Evolutionary conservation across 2,888 invertebrate genomes (phyloP).

Genomic region (Aethes cnicana): DNA sequence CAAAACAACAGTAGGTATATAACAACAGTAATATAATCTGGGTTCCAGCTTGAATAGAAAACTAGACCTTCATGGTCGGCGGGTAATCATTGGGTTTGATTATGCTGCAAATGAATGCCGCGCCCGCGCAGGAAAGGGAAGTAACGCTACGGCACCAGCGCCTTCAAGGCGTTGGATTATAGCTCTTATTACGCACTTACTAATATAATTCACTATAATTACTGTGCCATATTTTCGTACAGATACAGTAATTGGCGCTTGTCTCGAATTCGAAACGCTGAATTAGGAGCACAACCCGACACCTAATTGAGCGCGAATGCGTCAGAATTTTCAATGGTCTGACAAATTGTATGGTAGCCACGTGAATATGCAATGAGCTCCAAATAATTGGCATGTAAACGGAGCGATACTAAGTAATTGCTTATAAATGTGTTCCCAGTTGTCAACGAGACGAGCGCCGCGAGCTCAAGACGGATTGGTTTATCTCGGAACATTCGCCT

Average conservation of each 20-base stretch:
- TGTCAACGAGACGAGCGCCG: neutral
- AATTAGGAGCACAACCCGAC: constrained; percentile 14
- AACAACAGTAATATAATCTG: constrained; percentile 24
- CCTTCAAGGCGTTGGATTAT: constrained; percentile 60
- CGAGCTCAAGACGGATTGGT: constrained; percentile 4
- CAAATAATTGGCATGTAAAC: neutral
- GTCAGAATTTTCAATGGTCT: constrained; percentile 10
- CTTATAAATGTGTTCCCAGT: neutral
- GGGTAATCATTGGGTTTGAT: constrained; percentile 45
- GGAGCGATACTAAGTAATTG: constrained; percentile 1
- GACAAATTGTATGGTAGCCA: constrained; percentile 5
- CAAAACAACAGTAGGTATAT: constrained; percentile 1
- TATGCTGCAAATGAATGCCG: constrained; percentile 52
- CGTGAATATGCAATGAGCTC: neutral
- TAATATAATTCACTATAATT: constrained; percentile 39
- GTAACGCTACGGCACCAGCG: constrained; percentile 52
- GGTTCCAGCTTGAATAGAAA: constrained; percentile 47
- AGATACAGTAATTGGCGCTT: constrained; percentile 18
- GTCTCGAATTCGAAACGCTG: constrained; percentile 1
- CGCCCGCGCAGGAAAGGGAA: constrained; percentile 65
- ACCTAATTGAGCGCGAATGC: constrained; percentile 8
- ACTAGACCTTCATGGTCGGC: constrained; percentile 56
- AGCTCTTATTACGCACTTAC: constrained; percentile 41
- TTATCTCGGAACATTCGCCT: constrained; percentile 6
- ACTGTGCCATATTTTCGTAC: constrained; percentile 26